Conservation (phyloP, 2,113 vertebrate species). For the Prinia subflava region DNA sequence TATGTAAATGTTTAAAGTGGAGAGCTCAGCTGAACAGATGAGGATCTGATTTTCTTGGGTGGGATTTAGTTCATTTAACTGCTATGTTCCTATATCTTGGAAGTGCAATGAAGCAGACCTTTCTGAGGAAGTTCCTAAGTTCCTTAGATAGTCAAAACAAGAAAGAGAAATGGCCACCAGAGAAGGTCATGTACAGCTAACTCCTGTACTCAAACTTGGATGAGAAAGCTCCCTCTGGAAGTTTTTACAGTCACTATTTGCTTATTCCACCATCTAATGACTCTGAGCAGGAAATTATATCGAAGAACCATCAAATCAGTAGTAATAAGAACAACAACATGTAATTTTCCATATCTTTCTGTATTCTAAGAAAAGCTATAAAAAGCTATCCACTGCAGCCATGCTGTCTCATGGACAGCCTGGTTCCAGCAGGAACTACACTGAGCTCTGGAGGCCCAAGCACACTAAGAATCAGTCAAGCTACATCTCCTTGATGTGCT, state of each 20-base stretch:
- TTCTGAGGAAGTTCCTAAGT: neutral
- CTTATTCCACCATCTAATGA: neutral
- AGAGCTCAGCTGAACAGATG: neutral
- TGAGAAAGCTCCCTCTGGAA: neutral
- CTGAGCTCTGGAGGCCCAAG: neutral
- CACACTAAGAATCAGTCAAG: neutral
- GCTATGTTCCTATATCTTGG: neutral
- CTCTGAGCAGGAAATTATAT: neutral
- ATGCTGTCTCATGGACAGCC: neutral
- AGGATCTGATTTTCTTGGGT: neutral
- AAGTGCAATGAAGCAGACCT: neutral
- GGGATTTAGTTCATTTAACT: neutral
- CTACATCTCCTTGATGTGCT: accelerated
- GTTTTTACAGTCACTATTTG: neutral
- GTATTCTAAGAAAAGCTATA: neutral
- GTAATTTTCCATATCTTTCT: neutral
- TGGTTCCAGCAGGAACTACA: neutral
- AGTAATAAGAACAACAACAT: neutral
- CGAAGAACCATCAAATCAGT: neutral
- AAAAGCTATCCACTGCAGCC: neutral
- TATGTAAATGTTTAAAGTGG: neutral
- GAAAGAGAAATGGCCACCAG: neutral
- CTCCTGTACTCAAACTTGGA: neutral
- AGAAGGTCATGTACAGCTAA: neutral
- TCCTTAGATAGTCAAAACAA: neutral